These are phyloP conservation scores for Sturmia bella DNA, from an alignment of 2,888 invertebrate genomes.

Conservation along the genomic window DNA sequence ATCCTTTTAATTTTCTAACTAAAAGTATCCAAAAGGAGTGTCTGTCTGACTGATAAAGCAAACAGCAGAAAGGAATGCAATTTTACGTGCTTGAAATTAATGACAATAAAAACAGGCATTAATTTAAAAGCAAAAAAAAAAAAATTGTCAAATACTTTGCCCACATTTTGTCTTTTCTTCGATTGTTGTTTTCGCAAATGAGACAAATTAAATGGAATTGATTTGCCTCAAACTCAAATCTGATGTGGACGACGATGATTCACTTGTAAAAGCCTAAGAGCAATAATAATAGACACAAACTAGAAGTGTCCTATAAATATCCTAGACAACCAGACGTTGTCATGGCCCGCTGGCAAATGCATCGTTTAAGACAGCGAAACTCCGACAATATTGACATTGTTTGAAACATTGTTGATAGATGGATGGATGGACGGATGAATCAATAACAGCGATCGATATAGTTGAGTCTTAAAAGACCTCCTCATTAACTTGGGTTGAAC, in stretches of 20 bases:
- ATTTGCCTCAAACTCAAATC: constrained; percentile 25
- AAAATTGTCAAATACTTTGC: constrained; percentile 32
- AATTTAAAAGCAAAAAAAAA: constrained; percentile 33
- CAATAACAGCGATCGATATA: constrained; percentile 30
- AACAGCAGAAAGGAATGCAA: not conserved
- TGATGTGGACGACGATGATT: constrained; percentile 33
- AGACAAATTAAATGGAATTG: constrained; percentile 53
- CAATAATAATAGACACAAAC: not conserved
- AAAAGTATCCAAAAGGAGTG: constrained; percentile 31
- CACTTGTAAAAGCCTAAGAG: not conserved
- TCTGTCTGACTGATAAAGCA: not conserved
- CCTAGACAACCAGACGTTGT: constrained; percentile 62
- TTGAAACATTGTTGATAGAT: constrained; percentile 33
- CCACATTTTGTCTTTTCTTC: constrained; percentile 21
- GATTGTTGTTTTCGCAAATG: not conserved
- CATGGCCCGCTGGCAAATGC: constrained; percentile 13
- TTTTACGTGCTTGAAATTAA: constrained; percentile 61
- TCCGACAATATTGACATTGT: not conserved
- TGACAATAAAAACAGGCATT: constrained; percentile 59
- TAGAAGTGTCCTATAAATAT: constrained; percentile 62
- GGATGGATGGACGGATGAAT: constrained; percentile 49
- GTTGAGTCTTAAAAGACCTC: constrained; percentile 9
- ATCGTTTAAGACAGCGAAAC: not conserved
- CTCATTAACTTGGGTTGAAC: not conserved
- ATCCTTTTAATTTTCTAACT: constrained; percentile 19